Evolutionary conservation across 37 sponge, comb jelly and placozoan genomes (phyloP).

Genomic region (Chondrilla cf. caribensis): DNA sequence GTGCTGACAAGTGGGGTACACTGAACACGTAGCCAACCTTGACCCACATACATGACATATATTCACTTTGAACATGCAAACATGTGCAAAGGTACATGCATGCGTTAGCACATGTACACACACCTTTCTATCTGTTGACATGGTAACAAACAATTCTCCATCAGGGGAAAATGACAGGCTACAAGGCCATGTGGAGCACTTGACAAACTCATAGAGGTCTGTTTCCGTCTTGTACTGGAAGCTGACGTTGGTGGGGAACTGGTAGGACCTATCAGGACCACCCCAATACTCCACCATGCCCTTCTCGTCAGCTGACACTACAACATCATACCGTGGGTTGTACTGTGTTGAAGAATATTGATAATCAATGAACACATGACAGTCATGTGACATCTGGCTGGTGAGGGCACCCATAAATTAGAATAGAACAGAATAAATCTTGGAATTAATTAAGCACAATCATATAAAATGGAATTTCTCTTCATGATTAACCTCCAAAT

Average conservation of each 20-base stretch:
- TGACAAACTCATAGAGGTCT: slow-evolving; percentile 91
- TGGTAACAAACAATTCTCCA: slow-evolving; percentile 84
- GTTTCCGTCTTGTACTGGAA: slow-evolving; percentile 94
- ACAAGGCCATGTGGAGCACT: slow-evolving; percentile 63
- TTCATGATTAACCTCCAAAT: too few species aligned
- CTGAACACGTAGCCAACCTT: too few species aligned
- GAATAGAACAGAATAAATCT: too few species aligned
- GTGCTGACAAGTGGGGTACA: too few species aligned
- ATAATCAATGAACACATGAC: background rate
- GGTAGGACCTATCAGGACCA: slow-evolving; percentile 56
- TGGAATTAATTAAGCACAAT: too few species aligned
- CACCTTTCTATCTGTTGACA: slow-evolving; percentile 83
- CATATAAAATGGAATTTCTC: too few species aligned
- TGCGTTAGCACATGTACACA: too few species aligned
- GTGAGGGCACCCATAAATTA: background rate
- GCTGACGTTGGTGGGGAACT: slow-evolving; percentile 63
- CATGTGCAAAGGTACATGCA: too few species aligned
- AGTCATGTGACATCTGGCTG: background rate
- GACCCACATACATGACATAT: too few species aligned
- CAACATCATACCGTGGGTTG: slow-evolving; percentile 66
- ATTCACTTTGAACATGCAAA: too few species aligned
- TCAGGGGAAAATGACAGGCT: slow-evolving; percentile 73
- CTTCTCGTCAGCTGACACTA: slow-evolving; percentile 77
- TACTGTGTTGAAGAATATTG: slow-evolving; percentile 42
- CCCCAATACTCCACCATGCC: slow-evolving; percentile 97